Percentiles rank a stretch among this genome's conserved stretches.
Conservation (phyloP, 2,888 invertebrate species). For the Lutraria lutraria region DNA sequence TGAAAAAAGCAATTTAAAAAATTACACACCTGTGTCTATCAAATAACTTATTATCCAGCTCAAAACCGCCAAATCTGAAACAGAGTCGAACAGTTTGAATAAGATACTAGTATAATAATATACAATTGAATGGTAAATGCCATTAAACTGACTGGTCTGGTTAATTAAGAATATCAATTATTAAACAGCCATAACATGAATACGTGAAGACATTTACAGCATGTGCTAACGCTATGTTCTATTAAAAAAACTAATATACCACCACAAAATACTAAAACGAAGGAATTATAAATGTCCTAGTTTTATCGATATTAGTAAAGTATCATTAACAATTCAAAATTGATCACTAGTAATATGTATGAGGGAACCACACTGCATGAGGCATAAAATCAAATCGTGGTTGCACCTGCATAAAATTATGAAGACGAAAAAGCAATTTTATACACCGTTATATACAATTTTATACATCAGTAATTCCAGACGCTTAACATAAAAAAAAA, state of each 20-base stretch:
- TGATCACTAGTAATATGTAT: no score
- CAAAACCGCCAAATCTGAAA: background rate
- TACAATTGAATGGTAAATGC: background rate
- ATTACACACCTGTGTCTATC: slow-evolving; percentile 15
- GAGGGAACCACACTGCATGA: no score
- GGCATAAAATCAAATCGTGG: no score
- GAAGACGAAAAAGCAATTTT: no score
- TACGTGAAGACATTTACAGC: background rate
- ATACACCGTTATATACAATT: no score
- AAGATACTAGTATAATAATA: background rate
- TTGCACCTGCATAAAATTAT: no score
- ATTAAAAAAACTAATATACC: background rate
- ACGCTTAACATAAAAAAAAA: no score
- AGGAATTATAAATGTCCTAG: background rate
- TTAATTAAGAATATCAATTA: no score
- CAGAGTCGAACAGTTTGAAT: background rate
- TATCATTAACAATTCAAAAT: no score
- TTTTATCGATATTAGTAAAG: no score
- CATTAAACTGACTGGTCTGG: background rate
- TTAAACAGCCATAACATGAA: no score
- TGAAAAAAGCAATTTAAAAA: background rate
- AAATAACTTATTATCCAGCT: background rate
- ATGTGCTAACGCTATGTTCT: background rate
- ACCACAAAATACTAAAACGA: background rate
- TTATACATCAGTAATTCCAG: no score